phyloP scores from a whole-genome alignment of 92 coral and sea anemone species.

The Metridium senile region DNA sequence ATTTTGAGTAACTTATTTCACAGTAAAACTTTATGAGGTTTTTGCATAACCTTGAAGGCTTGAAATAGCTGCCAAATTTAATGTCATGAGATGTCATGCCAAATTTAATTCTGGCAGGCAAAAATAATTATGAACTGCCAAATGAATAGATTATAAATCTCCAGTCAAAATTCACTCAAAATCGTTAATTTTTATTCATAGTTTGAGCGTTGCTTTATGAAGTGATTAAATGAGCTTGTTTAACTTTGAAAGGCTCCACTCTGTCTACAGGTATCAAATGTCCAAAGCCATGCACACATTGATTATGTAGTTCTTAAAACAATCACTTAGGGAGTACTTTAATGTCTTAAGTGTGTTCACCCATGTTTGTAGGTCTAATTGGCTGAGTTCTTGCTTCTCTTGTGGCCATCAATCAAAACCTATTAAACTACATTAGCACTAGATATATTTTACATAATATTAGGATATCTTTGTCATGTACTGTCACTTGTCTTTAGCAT shows the following conservation, averaged over 20 bases:
- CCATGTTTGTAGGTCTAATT: conserved; percentile 1
- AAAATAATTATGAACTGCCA: no score
- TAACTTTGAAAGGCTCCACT: conserved; percentile 27
- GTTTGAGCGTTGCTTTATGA: no score
- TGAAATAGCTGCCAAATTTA: no score
- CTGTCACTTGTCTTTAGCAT: not conserved
- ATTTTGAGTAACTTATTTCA: no score
- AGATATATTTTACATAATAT: conserved; percentile 5
- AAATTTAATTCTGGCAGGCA: no score
- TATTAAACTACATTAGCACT: conserved; percentile 30
- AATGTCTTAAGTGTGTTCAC: not conserved
- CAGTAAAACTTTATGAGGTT: no score
- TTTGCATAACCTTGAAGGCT: no score
- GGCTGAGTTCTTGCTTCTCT: conserved; percentile 7
- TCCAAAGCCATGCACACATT: conserved; percentile 16
- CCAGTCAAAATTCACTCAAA: no score
- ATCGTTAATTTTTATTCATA: no score
- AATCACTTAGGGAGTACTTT: conserved; percentile 11
- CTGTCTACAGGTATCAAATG: conserved; percentile 29
- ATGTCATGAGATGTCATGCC: no score
- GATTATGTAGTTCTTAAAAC: conserved; percentile 19
- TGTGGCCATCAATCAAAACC: conserved; percentile 19
- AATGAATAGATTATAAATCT: no score
- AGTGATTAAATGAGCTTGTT: conserved; percentile 29
- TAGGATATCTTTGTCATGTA: not conserved